These are phyloP conservation scores for Heliconius aoede DNA, from an alignment of 2,888 invertebrate genomes.

Conservation along the genomic window DNA sequence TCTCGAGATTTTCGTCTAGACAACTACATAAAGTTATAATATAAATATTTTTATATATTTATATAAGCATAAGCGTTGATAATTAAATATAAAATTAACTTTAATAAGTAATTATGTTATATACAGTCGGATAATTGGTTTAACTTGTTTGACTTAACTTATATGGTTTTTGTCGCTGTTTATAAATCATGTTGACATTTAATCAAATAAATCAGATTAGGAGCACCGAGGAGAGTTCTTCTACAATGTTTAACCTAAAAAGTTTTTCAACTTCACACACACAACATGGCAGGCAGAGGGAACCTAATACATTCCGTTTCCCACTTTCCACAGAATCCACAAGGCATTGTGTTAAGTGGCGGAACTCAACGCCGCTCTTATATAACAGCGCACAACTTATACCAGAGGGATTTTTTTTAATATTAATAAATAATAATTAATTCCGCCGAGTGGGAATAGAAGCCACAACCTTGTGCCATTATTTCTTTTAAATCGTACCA, in stretches of 20 bases:
- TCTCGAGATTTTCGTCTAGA: slow-evolving; percentile 20
- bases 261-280: too few species aligned
- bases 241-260: not conserved
- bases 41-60: not conserved
- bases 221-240: not conserved
- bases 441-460: too few species aligned
- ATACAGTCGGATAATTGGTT: slow-evolving; percentile 32
- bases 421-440: too few species aligned
- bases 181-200: slow-evolving; percentile 25
- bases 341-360: too few species aligned
- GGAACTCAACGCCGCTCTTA: too few species aligned
- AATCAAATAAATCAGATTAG: slow-evolving; percentile 29
- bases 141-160: slow-evolving; percentile 35
- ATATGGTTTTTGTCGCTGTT: slow-evolving; percentile 34
- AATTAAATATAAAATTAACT: not conserved
- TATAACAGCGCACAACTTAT: too few species aligned
- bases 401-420: too few species aligned
- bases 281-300: too few species aligned
- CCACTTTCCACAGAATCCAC: too few species aligned
- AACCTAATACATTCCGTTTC: too few species aligned
- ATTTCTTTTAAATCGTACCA: not conserved
- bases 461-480: not conserved
- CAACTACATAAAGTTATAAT: not conserved
- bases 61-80: not conserved
- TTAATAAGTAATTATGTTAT: slow-evolving; percentile 18